Base-by-base conservation (phyloP, 2,113 vertebrate species). In the Myxocyprinus asiaticus region DNA sequence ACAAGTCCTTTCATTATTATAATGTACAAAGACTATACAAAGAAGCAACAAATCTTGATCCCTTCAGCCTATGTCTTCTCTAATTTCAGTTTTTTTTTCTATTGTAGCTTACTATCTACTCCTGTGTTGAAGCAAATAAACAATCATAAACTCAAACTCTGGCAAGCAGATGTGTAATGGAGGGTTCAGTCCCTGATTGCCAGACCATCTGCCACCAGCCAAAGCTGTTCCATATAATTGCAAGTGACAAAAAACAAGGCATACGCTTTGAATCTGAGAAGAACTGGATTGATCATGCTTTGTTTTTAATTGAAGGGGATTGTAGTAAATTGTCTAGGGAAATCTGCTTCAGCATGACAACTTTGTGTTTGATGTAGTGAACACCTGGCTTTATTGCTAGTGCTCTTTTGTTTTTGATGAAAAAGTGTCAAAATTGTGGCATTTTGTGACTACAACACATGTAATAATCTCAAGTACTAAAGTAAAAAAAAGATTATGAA, bases 261-360 rank as follows among this genome's bases (percentile, higher is more conserved):
- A 77, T 76, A 33, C 8, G 51, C 67, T 76, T 42, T 76, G 22
- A 76, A 76, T 76, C 10, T 12, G 7, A 45, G 42, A 66, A 9
- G 61, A 81, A 43, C 14, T 5, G n/a, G 53, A 81, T 59, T 71
- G 67, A 77, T 76, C 56, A 63, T 55, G 68, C 59, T 77, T 66
- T 71, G 51, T 55, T 50, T 64, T 71, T 77, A 77, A 81, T 71
- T 72, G 59, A 66, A 11, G 48, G 43, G 42, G 58, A 71, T 62
- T 47, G 44, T 71, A 17, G 63, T 55, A n/a, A 43, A 53, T 12
- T 45, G n/a, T 55, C 66, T 8, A 55, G 62, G 61, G 61, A 76
- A 65, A 76, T 68, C 76, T 69, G 47, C 11, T 14, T 66, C 44
- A 63, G 15, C 56, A 47, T 22, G 7, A n/a, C 15, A 63, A 63